Conservation (phyloP, 2,113 vertebrate genomes). For the Limanda limanda region DNA sequence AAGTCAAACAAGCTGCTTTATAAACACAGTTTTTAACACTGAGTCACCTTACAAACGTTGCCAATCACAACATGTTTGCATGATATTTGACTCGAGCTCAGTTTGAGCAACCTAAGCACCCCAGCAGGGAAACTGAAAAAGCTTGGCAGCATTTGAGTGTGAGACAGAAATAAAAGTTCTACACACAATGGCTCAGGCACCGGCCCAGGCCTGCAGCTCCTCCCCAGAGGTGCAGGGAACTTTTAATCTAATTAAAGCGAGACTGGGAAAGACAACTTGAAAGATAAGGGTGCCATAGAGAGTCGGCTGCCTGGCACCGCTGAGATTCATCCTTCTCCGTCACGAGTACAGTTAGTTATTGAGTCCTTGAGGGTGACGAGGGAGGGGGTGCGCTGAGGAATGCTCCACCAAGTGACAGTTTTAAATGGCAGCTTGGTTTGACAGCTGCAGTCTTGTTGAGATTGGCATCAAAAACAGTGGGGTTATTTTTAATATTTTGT, state of each 20-base stretch:
- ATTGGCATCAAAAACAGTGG: constrained; percentile 68
- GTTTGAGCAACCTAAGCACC: constrained; percentile 36
- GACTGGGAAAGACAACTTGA: constrained; percentile 65
- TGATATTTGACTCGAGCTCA: constrained; percentile 55
- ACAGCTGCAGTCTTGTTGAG: constrained; percentile 51
- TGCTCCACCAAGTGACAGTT: constrained; percentile 60
- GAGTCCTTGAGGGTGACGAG: constrained; percentile 32
- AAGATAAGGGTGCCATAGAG: constrained; percentile 70
- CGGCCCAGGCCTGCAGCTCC: constrained; percentile 28
- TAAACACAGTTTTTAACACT: constrained; percentile 32
- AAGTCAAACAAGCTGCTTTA: constrained; percentile 47
- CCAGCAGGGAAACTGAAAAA: constrained; percentile 33
- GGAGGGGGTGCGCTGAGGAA: constrained; percentile 32
- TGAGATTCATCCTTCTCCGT: constrained; percentile 48
- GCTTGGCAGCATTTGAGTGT: constrained; percentile 50
- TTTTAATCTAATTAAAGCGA: constrained; percentile 81
- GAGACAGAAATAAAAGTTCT: neutral
- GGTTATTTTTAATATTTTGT: neutral
- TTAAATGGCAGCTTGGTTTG: constrained; percentile 55
- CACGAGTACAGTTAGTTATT: constrained; percentile 57
- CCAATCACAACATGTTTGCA: constrained; percentile 34
- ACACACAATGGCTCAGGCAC: constrained; percentile 33
- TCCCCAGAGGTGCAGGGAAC: constrained; percentile 48
- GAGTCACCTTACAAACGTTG: constrained; percentile 40
- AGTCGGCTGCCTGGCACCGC: constrained; percentile 45